phyloP scores from a whole-genome alignment of 2,888 invertebrate species.

The Hyppa rectilinea region DNA sequence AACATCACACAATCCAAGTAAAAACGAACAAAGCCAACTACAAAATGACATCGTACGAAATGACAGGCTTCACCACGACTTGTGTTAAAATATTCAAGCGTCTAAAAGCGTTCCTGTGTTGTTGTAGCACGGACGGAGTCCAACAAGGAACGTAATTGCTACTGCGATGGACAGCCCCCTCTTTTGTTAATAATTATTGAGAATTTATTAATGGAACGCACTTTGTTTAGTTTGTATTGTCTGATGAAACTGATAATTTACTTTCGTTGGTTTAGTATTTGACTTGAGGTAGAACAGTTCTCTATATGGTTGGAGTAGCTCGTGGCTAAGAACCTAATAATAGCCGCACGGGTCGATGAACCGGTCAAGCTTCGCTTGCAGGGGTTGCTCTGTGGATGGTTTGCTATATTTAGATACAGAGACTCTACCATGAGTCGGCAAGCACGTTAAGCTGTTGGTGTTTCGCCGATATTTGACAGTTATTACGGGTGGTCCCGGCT shows the following conservation, averaged over 20 bases:
- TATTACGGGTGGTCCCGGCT: too few relatives aligned
- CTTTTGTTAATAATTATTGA: slow-evolving; percentile 54
- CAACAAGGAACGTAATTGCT: slow-evolving; percentile 71
- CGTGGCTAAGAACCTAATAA: too few relatives aligned
- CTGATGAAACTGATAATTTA: background rate
- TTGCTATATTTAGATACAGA: too few relatives aligned
- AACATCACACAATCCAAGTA: background rate
- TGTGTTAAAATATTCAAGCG: slow-evolving; percentile 72
- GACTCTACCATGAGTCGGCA: too few relatives aligned
- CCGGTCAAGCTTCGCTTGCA: too few relatives aligned
- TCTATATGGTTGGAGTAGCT: too few relatives aligned
- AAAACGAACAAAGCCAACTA: slow-evolving; percentile 13
- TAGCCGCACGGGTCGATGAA: too few relatives aligned
- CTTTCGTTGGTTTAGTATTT: background rate
- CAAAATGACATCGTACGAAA: slow-evolving; percentile 31
- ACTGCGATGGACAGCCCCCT: slow-evolving; percentile 60
- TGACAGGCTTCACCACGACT: slow-evolving; percentile 43
- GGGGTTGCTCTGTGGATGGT: too few relatives aligned
- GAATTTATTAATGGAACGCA: slow-evolving; percentile 32
- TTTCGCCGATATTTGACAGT: too few relatives aligned
- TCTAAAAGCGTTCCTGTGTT: slow-evolving; percentile 73
- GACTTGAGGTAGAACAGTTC: too few relatives aligned
- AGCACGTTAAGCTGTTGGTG: too few relatives aligned
- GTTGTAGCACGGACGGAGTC: slow-evolving; percentile 55
- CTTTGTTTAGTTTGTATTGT: slow-evolving; percentile 20